phyloP scores from a whole-genome alignment of 2,888 invertebrate species.

The Caenorhabditis macrosperma region DNA sequence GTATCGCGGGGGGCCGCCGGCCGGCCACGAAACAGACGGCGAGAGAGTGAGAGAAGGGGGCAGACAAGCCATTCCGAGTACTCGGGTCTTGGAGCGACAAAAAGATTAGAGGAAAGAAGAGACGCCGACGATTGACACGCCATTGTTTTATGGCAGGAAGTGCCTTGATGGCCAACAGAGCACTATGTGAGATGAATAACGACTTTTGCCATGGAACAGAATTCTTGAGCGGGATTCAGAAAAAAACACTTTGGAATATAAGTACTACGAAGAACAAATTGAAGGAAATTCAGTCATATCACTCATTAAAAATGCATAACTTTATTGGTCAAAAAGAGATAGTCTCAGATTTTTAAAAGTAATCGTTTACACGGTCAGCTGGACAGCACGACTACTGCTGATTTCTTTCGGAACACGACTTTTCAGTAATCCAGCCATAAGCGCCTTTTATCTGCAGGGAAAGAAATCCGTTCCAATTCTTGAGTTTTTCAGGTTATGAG shows the following conservation, averaged over 20 bases:
- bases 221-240: neutral
- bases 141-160: conserved; percentile 55
- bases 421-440: too few species aligned
- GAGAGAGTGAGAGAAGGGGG: conserved; percentile 4
- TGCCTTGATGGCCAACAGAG: conserved; percentile 20
- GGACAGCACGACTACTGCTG: too few species aligned
- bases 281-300: too few species aligned
- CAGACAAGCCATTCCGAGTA: conserved; percentile 47
- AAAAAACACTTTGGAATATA: neutral
- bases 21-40: conserved; percentile 40
- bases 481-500: neutral
- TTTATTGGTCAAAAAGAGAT: too few species aligned
- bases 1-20: conserved; percentile 20
- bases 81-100: conserved; percentile 42
- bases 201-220: neutral
- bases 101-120: conserved; percentile 5
- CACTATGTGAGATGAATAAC: conserved; percentile 12
- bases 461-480: too few species aligned
- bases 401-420: too few species aligned
- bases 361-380: too few species aligned
- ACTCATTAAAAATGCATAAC: too few species aligned
- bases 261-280: neutral
- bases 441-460: too few species aligned
- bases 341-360: too few species aligned
- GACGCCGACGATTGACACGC: conserved; percentile 30